Conservation (phyloP, 2,113 vertebrate species). For the Melospiza georgiana region DNA sequence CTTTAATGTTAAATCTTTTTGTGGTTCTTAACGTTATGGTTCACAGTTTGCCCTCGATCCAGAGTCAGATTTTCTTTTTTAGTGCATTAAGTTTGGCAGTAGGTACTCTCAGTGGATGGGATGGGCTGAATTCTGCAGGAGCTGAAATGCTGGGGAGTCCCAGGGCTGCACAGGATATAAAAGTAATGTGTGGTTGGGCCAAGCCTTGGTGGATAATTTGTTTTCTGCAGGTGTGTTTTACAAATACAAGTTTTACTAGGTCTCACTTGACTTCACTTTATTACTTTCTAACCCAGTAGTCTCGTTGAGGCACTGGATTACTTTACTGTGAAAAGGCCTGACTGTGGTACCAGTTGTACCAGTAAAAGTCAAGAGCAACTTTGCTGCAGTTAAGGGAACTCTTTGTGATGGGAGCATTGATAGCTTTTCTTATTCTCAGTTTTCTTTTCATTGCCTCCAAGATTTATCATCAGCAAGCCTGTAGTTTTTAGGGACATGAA, state of each 20-base stretch:
- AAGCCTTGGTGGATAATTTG: neutral
- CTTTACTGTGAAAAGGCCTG: neutral
- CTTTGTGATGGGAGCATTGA: neutral
- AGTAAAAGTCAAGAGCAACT: neutral
- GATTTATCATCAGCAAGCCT: neutral
- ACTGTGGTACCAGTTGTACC: neutral
- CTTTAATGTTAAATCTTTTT: neutral
- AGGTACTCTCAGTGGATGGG: neutral
- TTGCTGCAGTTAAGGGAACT: neutral
- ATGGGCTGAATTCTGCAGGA: neutral
- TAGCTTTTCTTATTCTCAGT: neutral
- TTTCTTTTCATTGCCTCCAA: neutral
- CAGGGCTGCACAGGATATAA: neutral
- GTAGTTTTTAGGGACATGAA: neutral
- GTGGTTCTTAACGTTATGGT: neutral
- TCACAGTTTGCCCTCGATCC: neutral
- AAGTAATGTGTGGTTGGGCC: neutral
- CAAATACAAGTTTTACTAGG: neutral
- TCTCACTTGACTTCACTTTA: neutral
- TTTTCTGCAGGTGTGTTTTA: constrained; percentile 18
- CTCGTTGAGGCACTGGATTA: neutral
- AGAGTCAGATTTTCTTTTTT: neutral
- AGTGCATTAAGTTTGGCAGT: neutral
- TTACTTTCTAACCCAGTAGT: neutral
- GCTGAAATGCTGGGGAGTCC: neutral